Evolutionary conservation across 2,797 vertebrate species (phyloP).

Genomic region (Sebastolobus alascanus): DNA sequence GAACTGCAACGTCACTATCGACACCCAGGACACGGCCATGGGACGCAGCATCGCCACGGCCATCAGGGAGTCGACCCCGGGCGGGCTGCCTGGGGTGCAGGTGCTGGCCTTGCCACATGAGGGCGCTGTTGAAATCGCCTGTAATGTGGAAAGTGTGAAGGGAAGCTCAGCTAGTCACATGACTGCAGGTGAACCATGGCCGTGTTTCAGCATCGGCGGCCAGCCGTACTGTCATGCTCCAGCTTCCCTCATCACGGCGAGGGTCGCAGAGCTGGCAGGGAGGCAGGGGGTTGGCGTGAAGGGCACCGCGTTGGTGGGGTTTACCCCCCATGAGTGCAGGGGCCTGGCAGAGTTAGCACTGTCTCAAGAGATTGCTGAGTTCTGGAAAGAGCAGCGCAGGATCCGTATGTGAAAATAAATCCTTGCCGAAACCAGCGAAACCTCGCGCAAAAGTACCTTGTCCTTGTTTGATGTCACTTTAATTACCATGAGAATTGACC

Average conservation of each 20-base stretch:
- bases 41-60: slow-evolving; percentile 77
- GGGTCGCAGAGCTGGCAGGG: slow-evolving; percentile 78
- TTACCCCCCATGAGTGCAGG: slow-evolving; percentile 83
- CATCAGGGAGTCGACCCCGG: slow-evolving; percentile 74
- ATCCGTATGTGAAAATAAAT: slow-evolving; percentile 78
- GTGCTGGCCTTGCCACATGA: slow-evolving; percentile 83
- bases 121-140: slow-evolving; percentile 84
- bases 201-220: slow-evolving; percentile 67
- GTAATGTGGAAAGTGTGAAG: slow-evolving; percentile 84
- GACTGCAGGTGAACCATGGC: slow-evolving; percentile 51
- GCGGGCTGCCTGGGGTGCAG: slow-evolving; percentile 84
- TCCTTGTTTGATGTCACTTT: background rate
- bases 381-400: slow-evolving; percentile 81
- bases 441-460: background rate
- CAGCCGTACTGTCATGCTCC: slow-evolving; percentile 78
- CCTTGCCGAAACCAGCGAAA: background rate
- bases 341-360: slow-evolving; percentile 80
- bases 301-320: slow-evolving; percentile 82
- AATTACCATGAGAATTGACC: background rate
- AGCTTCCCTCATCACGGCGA: slow-evolving; percentile 75
- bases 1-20: slow-evolving; percentile 87
- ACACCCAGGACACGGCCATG: slow-evolving; percentile 79
- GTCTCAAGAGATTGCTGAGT: slow-evolving; percentile 76
- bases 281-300: slow-evolving; percentile 64
- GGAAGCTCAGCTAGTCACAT: slow-evolving; percentile 1